phyloP scores from a whole-genome alignment of 2,797 vertebrate genomes.

The Vultur gryphus region DNA sequence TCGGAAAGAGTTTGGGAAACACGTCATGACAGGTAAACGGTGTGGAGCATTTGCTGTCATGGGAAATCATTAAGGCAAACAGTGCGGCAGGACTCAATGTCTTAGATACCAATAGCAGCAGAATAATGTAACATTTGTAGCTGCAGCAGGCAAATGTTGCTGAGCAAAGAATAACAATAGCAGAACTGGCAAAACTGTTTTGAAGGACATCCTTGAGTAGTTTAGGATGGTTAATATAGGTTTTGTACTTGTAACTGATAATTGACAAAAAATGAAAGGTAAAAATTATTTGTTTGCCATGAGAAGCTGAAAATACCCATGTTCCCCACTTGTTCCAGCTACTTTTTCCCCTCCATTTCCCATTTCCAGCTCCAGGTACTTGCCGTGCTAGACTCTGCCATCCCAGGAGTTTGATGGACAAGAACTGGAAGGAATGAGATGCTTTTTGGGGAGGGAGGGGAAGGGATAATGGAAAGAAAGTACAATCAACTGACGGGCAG shows the following conservation, averaged over 20 bases:
- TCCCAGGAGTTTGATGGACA: not conserved
- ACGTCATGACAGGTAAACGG: not conserved
- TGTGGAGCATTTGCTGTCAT: not conserved
- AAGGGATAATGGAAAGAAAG: not conserved
- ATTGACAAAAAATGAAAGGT: not conserved
- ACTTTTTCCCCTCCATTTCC: not conserved
- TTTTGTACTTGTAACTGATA: not conserved
- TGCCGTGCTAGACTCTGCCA: not conserved
- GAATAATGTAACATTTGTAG: not conserved
- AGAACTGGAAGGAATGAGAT: not conserved
- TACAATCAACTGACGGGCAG: fast-evolving
- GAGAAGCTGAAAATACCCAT: not conserved
- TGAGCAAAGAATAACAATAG: not conserved
- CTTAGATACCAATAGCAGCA: not conserved
- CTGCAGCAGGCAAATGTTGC: not conserved
- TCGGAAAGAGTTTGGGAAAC: not conserved
- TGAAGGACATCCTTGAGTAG: not conserved
- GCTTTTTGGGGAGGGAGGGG: not conserved
- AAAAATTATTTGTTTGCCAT: not conserved
- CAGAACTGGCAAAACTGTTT: not conserved
- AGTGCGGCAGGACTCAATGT: not conserved
- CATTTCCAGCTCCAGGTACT: not conserved
- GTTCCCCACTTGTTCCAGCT: not conserved
- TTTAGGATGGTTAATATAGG: not conserved
- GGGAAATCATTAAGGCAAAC: not conserved